phyloP scores from a whole-genome alignment of 2,888 invertebrate species.

The Scaptomyza parva region DNA sequence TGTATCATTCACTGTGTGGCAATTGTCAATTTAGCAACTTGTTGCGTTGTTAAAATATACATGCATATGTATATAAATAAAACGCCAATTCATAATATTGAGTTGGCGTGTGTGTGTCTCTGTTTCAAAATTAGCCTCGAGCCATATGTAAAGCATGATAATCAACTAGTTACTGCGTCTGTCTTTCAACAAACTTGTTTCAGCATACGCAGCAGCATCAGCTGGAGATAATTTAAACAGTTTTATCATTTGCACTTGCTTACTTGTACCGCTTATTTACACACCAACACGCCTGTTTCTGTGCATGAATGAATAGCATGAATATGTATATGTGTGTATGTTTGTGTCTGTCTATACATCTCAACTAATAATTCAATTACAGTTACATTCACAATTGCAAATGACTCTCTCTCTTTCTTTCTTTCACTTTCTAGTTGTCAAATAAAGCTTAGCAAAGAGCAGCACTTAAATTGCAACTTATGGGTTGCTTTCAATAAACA shows the following conservation, averaged over 20 bases:
- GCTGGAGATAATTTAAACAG: slow-evolving; percentile 44
- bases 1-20: slow-evolving; percentile 29
- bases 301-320: slow-evolving; percentile 4
- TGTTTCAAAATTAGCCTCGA: slow-evolving; percentile 60
- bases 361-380: slow-evolving; percentile 30
- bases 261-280: slow-evolving; percentile 37
- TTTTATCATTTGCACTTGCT: slow-evolving; percentile 54
- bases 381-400: slow-evolving; percentile 22
- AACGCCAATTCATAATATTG: slow-evolving; percentile 42
- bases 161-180: slow-evolving; percentile 28
- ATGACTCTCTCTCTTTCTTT: slow-evolving; percentile 7
- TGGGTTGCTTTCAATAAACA: not conserved
- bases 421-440: slow-evolving; percentile 20
- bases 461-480: slow-evolving; percentile 2
- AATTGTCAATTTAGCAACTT: slow-evolving; percentile 35
- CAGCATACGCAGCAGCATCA: slow-evolving; percentile 27
- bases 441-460: slow-evolving; percentile 1
- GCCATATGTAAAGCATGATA: slow-evolving; percentile 44
- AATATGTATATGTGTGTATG: slow-evolving; percentile 1
- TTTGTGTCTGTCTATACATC: slow-evolving; percentile 3
- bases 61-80: slow-evolving; percentile 9
- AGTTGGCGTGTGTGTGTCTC: slow-evolving; percentile 15
- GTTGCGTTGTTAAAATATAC: slow-evolving; percentile 26
- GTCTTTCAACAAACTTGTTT: slow-evolving; percentile 55
- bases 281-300: slow-evolving; percentile 35